These are phyloP conservation scores for Agriopis aurantiaria DNA, from an alignment of 2,888 invertebrate genomes.

Conservation along the genomic window DNA sequence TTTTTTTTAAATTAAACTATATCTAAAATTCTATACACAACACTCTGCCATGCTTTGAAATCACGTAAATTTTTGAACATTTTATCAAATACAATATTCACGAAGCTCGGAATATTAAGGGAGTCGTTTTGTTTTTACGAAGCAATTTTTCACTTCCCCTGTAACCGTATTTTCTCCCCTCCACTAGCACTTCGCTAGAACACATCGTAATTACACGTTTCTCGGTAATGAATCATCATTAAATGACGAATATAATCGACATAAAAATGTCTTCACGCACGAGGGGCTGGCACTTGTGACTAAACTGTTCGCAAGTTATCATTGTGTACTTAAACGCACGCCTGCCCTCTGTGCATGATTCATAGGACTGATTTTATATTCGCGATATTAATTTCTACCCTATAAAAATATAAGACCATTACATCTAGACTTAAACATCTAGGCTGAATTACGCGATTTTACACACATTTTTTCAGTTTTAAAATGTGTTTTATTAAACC, in stretches of 20 bases:
- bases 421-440: no score
- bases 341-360: constrained; percentile 39
- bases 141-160: not conserved
- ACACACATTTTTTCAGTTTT: no score
- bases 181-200: not conserved
- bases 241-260: constrained; percentile 43
- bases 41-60: no score
- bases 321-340: constrained; percentile 42
- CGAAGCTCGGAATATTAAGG: not conserved
- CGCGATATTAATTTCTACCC: constrained; percentile 37
- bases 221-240: constrained; percentile 24
- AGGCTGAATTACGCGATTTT: no score
- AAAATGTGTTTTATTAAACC: no score
- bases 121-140: not conserved
- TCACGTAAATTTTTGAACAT: no score
- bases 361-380: constrained; percentile 49
- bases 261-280: constrained; percentile 58
- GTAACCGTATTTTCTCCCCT: not conserved
- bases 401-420: not conserved
- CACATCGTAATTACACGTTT: constrained; percentile 24
- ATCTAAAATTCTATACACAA: no score
- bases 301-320: constrained; percentile 53
- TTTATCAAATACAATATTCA: no score
- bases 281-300: constrained; percentile 46
- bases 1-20: no score